phyloP scores from a whole-genome alignment of 2,888 invertebrate genomes.

The Troides oblongomaculatus region DNA sequence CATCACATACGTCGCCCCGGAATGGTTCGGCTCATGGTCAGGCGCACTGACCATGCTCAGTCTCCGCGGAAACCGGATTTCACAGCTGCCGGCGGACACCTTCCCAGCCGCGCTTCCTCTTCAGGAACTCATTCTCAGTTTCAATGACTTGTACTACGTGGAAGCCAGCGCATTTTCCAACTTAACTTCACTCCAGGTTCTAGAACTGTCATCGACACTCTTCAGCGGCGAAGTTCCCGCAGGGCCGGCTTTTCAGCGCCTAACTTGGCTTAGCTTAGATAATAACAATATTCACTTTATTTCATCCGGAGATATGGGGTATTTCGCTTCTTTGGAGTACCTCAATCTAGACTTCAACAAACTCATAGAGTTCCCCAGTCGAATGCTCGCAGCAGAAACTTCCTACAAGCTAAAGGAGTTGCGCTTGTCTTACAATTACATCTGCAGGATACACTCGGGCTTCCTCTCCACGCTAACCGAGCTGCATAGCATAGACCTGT shows the following conservation, averaged over 20 bases:
- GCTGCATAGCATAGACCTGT: constrained; percentile 85
- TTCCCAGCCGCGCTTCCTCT: constrained; percentile 85
- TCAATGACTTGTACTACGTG: constrained; percentile 88
- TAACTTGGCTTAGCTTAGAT: constrained; percentile 90
- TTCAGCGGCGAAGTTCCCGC: constrained; percentile 85
- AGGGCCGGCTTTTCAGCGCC: constrained; percentile 81
- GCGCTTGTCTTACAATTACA: constrained; percentile 88
- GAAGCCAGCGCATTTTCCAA: constrained; percentile 85
- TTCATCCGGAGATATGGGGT: constrained; percentile 83
- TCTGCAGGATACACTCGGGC: constrained; percentile 82
- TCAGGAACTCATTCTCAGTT: constrained; percentile 90
- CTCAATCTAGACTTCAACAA: constrained; percentile 91
- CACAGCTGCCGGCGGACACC: constrained; percentile 80
- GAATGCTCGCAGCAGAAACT: constrained; percentile 47
- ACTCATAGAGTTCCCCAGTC: constrained; percentile 83
- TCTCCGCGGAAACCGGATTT: constrained; percentile 88
- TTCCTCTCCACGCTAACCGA: constrained; percentile 84
- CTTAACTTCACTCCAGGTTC: constrained; percentile 84
- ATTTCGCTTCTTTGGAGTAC: constrained; percentile 84
- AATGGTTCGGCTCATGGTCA: constrained; percentile 87
- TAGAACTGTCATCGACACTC: constrained; percentile 90
- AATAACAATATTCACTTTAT: constrained; percentile 85
- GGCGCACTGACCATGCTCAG: constrained; percentile 85
- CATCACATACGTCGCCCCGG: constrained; percentile 83
- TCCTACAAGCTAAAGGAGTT: constrained; percentile 87